phyloP scores from a whole-genome alignment of 2,888 invertebrate species.

The Drosophila differens region DNA sequence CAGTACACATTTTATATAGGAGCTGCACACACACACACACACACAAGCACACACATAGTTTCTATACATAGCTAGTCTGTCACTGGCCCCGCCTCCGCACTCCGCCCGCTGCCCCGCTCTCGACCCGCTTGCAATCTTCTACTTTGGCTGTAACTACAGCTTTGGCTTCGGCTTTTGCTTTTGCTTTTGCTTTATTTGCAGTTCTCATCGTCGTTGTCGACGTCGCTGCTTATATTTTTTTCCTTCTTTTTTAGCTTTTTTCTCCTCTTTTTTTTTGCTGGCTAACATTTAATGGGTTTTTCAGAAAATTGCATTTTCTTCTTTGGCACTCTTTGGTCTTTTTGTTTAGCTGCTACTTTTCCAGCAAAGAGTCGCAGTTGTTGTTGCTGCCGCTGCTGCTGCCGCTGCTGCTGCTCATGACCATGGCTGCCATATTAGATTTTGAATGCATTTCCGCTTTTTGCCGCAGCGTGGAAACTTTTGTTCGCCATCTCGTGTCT shows the following conservation, averaged over 20 bases:
- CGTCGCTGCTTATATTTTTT: background rate
- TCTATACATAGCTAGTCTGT: conserved; percentile 57
- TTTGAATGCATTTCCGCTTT: conserved; percentile 82
- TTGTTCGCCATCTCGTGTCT: conserved; percentile 76
- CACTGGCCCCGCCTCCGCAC: conserved; percentile 50
- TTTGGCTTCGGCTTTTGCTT: conserved; percentile 32
- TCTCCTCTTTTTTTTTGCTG: conserved; percentile 53
- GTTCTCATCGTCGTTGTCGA: conserved; percentile 40
- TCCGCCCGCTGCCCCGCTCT: background rate
- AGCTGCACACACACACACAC: conserved; percentile 3
- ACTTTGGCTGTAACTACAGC: conserved; percentile 35
- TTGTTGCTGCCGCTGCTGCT: conserved; percentile 23
- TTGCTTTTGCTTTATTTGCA: conserved; percentile 76
- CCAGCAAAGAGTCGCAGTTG: conserved; percentile 45
- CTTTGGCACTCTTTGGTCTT: conserved; percentile 80
- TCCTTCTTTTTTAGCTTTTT: conserved; percentile 12
- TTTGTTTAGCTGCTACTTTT: conserved; percentile 79
- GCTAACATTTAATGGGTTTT: conserved; percentile 83
- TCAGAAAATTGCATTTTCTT: conserved; percentile 83
- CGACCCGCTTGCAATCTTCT: conserved; percentile 17
- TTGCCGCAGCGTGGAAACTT: conserved; percentile 80
- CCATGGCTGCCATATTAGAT: conserved; percentile 82
- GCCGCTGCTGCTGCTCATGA: conserved; percentile 75
- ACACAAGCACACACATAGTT: conserved; percentile 9
- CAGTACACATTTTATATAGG: conserved; percentile 29